Conservation (phyloP, 92 coral and sea anemone species). For the Galaxea fascicularis region DNA sequence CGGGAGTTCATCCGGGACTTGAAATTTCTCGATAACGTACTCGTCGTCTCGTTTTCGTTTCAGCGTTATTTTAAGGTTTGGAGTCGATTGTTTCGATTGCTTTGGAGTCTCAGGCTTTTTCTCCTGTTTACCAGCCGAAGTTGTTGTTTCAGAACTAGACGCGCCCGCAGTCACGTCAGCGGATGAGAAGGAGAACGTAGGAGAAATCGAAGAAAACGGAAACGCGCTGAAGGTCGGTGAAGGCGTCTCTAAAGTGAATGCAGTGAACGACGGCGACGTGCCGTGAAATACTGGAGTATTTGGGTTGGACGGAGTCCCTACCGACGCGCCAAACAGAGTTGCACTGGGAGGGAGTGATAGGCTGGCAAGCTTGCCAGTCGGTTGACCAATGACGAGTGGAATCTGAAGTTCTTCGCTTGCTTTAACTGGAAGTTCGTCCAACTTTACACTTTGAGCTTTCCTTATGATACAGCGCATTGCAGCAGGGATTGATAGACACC, state of each 20-base stretch:
- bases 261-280: slow-evolving; percentile 77
- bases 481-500: slow-evolving; percentile 96
- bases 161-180: slow-evolving; percentile 65
- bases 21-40: slow-evolving; percentile 90
- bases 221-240: slow-evolving; percentile 92
- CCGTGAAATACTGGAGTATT: slow-evolving; percentile 74
- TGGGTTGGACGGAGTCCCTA: slow-evolving; percentile 87
- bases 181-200: slow-evolving; percentile 68
- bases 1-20: slow-evolving; percentile 70
- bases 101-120: slow-evolving; percentile 84
- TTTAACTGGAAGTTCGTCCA: slow-evolving; percentile 85
- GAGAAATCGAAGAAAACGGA: slow-evolving; percentile 86
- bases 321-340: slow-evolving; percentile 68
- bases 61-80: slow-evolving; percentile 81
- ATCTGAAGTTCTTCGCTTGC: slow-evolving; percentile 53
- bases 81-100: slow-evolving; percentile 76
- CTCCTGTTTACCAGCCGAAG: slow-evolving; percentile 61
- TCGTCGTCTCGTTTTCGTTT: slow-evolving; percentile 92
- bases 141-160: slow-evolving; percentile 39
- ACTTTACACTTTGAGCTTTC: slow-evolving; percentile 85
- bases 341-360: slow-evolving; percentile 85
- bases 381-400: slow-evolving; percentile 51
- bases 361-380: slow-evolving; percentile 69
- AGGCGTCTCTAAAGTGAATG: slow-evolving; percentile 84
- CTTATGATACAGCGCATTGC: slow-evolving; percentile 94